A percentile compares a stretch with the other conserved stretches of the same genome.
Evolutionary conservation across 2,113 vertebrate genomes (phyloP).

Genomic region (Oostethus manadensis): DNA sequence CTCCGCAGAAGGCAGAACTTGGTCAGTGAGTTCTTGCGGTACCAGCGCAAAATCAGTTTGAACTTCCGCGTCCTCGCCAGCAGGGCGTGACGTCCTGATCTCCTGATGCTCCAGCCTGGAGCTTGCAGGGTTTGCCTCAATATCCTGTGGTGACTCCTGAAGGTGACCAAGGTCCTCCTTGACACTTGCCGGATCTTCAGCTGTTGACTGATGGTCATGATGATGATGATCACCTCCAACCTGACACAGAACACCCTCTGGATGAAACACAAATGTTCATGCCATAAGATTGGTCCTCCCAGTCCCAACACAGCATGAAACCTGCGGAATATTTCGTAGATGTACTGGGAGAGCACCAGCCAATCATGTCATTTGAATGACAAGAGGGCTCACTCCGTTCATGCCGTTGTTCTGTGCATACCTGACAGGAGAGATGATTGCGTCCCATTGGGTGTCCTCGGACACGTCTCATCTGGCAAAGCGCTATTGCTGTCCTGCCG

Average conservation of each 20-base stretch:
- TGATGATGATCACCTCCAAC: slow-evolving; percentile 23
- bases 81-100: slow-evolving; percentile 10
- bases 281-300: too few species aligned
- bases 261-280: slow-evolving; percentile 7
- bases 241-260: slow-evolving; percentile 24
- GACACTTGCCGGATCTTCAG: slow-evolving; percentile 14
- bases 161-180: slow-evolving; percentile 16
- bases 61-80: slow-evolving; percentile 41
- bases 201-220: slow-evolving; percentile 1
- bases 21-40: slow-evolving; percentile 1
- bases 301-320: too few species aligned
- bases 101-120: slow-evolving; percentile 7
- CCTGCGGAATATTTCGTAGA: too few species aligned
- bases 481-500: slow-evolving; percentile 23
- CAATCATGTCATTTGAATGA: too few species aligned
- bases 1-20: slow-evolving; percentile 5
- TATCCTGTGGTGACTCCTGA: slow-evolving; percentile 11
- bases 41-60: slow-evolving; percentile 39
- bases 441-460: slow-evolving; percentile 6
- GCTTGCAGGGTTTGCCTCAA: slow-evolving; percentile 28
- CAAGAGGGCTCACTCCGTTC: too few species aligned
- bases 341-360: too few species aligned
- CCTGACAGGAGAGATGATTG: slow-evolving; percentile 18
- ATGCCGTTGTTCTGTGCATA: slow-evolving; percentile 13
- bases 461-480: slow-evolving; percentile 19